Conservation (phyloP, 2,888 invertebrate species). For the Podabrus alpinus region DNA sequence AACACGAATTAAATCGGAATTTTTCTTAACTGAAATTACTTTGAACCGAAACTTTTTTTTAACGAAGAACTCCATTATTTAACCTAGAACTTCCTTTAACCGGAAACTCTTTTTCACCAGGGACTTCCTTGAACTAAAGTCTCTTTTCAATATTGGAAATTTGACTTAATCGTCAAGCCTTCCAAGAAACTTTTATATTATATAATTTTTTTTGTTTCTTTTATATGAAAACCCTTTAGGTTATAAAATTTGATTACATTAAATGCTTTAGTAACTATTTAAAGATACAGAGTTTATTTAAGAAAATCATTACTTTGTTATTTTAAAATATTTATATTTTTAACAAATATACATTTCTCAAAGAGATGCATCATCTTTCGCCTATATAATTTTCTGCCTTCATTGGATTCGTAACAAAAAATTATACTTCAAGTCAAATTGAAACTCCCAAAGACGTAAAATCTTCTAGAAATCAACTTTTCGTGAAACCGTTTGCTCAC, state of each 20-base stretch:
- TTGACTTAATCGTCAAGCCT: not conserved
- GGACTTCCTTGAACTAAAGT: not conserved
- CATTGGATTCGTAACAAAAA: too few species aligned
- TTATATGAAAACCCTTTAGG: not conserved
- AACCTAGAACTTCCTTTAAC: not conserved
- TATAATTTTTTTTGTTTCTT: not conserved
- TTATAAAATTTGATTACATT: not conserved
- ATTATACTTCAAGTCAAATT: too few species aligned
- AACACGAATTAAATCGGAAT: not conserved
- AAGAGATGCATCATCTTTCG: too few species aligned
- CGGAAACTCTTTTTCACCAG: not conserved
- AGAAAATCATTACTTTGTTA: too few species aligned
- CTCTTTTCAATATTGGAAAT: not conserved
- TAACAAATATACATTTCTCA: too few species aligned
- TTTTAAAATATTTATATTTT: too few species aligned
- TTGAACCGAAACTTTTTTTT: not conserved
- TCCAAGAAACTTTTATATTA: not conserved
- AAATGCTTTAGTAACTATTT: not conserved
- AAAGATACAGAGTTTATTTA: too few species aligned
- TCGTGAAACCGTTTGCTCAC: too few species aligned
- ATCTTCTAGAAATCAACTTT: too few species aligned
- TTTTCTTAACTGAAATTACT: not conserved
- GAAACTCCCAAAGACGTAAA: too few species aligned
- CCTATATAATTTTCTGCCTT: too few species aligned
- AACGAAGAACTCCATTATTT: not conserved